Evolutionary conservation across 2,888 invertebrate genomes (phyloP), one percentile per base, ranked within the genome.

Genomic region (Adelognathus sp.): DNA sequence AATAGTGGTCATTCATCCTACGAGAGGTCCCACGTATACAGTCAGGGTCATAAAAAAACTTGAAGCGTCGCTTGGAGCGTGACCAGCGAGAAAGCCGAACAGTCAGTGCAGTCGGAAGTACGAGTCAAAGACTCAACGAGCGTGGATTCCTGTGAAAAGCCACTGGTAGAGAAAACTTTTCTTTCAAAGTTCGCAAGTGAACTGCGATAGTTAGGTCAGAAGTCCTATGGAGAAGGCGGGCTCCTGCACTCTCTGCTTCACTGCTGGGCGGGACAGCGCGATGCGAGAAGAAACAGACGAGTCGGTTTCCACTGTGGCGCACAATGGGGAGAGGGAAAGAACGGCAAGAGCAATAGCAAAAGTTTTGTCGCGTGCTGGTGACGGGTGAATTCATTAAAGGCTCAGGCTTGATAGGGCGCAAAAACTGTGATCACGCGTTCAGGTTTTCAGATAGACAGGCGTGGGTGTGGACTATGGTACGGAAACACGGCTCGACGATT

Each of bases 341-440:
- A 61, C 11, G 39, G 29, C 44, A 21, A 54, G 16, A 18, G 16
- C 24, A 11, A 24, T n/a, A 56, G 71, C 67, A 61, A 61, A 79
- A 79, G 50, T 76, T 79, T 72, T 41, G 72, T 79, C 79, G 76
- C 58, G 27, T 79, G 79, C 33, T 36, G 6, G 72, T 58, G 79
- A 79, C 76, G 79, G 76, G 50, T 67, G 79, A 79, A 79, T 79
- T 76, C 79, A 72, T 79, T 76, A 79, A 76, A 27, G 39, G 66
- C 50, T 21, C 39, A 24, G 56, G 41, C 58, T 44, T 66, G 60
- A 14, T 27, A 14, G 24, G 31, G 27, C 31, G 56, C 54, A 69
- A 76, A 79, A 72, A 21, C 50, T 58, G 61, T 24, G 33, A 63
- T 61, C 24, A 67, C 44, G 54, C 18, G 54, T 46, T 63, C 33